Evolutionary conservation across 2,797 vertebrate genomes (phyloP), one percentile per base, ranked within the genome.

Genomic region (Manis javanica): DNA sequence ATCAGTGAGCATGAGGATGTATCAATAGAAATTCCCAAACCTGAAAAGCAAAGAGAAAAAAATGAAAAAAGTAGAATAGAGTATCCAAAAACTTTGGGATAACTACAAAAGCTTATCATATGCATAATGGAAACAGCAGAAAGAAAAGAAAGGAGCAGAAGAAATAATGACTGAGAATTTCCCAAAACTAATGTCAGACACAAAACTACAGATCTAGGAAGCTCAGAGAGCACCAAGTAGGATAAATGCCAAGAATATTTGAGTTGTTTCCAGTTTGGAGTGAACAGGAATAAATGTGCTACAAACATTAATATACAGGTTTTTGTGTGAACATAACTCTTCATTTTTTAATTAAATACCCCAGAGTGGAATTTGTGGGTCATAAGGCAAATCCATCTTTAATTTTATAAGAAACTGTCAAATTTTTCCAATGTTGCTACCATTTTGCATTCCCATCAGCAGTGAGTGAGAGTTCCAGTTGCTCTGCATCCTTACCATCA

Each of bases 151-250:
- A 86, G 39, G 63, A 66, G 42, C 24, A 29, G 49, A 87, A 63
- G 72, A 95, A 84, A 75, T 71, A 57, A 66, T 79, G 39, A 55
- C 49, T 75, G 61, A 88, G 68, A 78, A 66, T 78, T 92, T 87
- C 19, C 59, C 64, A 11, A 82, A 71, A 64, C 57, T 71, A 31
- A 16, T 64, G 12, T 72, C 31, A 84, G 71, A 88, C n/a, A 84
- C 2, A 24, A 72, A 84, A 64, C 5, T 29, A 72, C 21, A 83
- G 19, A 69, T 55, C n/a, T 4, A 74, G 37, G 66, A 34, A 55
- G 9, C 57, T 66, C 19, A 46, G 39, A 93, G 34, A 53, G 95
- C 19, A 68, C 13, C 26, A 75, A 21, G n/a, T 7, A 42, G 19
- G 34, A 77, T n/a, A 16, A 83, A 69, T 34, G 31, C n/a, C n/a